A percentile compares a stretch with the other conserved stretches of the same genome.
Conservation (phyloP, 2,888 invertebrate species). For the Trachelus tabidus region DNA sequence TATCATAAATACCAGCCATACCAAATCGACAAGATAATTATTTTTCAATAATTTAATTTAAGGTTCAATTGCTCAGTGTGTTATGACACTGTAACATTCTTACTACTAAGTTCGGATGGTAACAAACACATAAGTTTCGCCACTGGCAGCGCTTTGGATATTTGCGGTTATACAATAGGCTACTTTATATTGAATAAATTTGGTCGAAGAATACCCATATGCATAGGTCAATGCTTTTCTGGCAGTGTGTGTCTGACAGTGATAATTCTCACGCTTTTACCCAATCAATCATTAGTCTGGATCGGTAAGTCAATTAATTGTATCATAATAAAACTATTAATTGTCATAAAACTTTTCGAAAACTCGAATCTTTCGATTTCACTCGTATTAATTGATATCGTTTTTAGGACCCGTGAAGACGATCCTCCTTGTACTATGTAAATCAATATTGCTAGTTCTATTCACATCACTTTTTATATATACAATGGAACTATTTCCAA, state of each 20-base stretch:
- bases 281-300: constrained; percentile 28
- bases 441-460: constrained; percentile 64
- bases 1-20: not conserved
- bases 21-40: not conserved
- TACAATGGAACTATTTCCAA: constrained; percentile 63
- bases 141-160: constrained; percentile 67
- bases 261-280: constrained; percentile 53
- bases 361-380: not conserved
- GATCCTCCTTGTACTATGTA: constrained; percentile 60
- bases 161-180: constrained; percentile 61
- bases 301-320: constrained; percentile 35
- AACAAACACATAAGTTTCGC: constrained; percentile 68
- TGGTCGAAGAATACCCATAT: constrained; percentile 65
- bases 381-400: not conserved
- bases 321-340: not conserved
- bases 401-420: constrained; percentile 41
- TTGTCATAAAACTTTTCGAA: not conserved
- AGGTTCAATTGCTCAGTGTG: constrained; percentile 67
- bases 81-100: constrained; percentile 65
- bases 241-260: constrained; percentile 63
- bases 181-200: constrained; percentile 61
- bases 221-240: constrained; percentile 61
- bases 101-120: constrained; percentile 62
- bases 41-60: constrained; percentile 13
- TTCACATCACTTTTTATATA: constrained; percentile 65